Conservation (phyloP, 2,888 invertebrate species). For the Aphodius granarius region DNA sequence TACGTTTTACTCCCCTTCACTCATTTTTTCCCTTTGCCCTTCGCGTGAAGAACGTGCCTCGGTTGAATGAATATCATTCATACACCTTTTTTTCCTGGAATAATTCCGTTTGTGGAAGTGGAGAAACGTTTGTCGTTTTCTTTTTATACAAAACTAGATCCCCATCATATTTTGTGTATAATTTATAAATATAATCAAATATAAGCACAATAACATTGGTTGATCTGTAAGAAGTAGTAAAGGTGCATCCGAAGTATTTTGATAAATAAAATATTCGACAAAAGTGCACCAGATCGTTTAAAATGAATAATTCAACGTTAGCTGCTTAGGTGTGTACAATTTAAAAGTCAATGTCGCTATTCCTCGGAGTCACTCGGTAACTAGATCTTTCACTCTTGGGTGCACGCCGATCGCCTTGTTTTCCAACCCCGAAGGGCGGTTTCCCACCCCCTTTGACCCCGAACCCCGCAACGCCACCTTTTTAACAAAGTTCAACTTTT, state of each 20-base stretch:
- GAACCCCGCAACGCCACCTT: background rate
- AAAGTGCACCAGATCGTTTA: slow-evolving; percentile 2
- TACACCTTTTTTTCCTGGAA: background rate
- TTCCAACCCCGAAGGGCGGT: background rate
- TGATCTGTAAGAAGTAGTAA: background rate
- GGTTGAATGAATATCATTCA: background rate
- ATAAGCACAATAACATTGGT: too few relatives aligned
- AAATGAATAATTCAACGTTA: slow-evolving; percentile 9
- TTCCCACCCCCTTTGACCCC: background rate
- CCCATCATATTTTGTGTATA: too few relatives aligned
- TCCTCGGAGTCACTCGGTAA: slow-evolving; percentile 3
- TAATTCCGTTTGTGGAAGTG: background rate
- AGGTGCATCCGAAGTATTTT: background rate
- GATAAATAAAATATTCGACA: slow-evolving; percentile 13
- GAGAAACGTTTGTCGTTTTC: background rate
- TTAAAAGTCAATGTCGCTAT: slow-evolving; percentile 12
- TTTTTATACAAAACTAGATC: background rate
- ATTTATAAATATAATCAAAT: too few relatives aligned
- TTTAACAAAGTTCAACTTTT: background rate
- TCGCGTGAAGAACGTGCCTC: background rate
- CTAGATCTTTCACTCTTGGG: background rate
- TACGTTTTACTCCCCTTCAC: background rate
- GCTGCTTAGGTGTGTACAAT: slow-evolving; percentile 11
- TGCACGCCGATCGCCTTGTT: background rate
- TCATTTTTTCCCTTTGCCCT: background rate